Evolutionary conservation across 2,113 vertebrate genomes (phyloP).

Genomic region (Lonchura striata): DNA sequence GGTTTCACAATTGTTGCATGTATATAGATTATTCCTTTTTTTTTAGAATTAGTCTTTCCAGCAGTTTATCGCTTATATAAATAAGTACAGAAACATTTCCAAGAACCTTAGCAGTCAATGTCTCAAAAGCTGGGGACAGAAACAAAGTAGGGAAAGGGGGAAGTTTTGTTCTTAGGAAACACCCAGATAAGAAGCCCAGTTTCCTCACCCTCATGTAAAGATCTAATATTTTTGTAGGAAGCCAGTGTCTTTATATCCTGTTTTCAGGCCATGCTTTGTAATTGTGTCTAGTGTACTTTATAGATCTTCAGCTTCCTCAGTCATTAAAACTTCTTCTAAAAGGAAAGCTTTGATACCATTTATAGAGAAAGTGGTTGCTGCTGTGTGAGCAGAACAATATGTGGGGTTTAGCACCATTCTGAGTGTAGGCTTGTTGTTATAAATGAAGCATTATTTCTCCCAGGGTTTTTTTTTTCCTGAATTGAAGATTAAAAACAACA

Average conservation of each 20-base stretch:
- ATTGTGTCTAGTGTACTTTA: not conserved
- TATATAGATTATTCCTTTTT: not conserved
- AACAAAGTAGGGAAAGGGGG: not conserved
- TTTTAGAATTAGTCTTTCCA: not conserved
- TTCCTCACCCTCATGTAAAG: not conserved
- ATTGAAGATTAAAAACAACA: not conserved
- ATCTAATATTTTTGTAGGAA: constrained; percentile 8
- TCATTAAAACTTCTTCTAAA: not conserved
- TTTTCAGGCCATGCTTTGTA: constrained; percentile 9
- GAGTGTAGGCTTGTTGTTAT: not conserved
- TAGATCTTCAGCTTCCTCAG: not conserved
- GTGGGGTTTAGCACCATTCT: not conserved
- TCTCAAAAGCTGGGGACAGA: not conserved
- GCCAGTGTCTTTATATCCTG: not conserved
- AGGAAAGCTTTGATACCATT: not conserved
- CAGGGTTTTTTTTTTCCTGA: not conserved
- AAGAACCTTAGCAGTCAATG: not conserved
- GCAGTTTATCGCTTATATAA: not conserved
- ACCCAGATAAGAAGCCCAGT: not conserved
- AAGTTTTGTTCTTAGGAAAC: not conserved
- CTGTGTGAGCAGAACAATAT: not conserved
- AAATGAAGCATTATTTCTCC: not conserved
- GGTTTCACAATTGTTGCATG: not conserved
- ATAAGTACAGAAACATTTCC: not conserved
- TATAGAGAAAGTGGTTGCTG: not conserved